Conservation (phyloP, 1,140 invertebrate species). For the Psilanteris sp. region DNA sequence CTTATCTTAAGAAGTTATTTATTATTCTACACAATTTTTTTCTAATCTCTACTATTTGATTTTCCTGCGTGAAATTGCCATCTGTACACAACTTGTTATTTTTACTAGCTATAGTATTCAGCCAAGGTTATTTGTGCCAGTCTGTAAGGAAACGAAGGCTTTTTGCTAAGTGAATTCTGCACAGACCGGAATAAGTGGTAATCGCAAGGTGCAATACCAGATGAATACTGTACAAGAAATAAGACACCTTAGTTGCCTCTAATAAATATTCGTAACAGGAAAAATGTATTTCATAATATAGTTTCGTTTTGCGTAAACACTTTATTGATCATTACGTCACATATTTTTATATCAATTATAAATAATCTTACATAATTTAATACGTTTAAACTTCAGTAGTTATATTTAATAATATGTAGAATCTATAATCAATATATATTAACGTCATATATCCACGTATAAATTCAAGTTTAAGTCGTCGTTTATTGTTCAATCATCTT, state of each 20-base stretch:
- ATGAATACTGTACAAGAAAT: constrained; percentile 8
- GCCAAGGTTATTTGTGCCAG: constrained; percentile 8
- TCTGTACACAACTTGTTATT: constrained; percentile 10
- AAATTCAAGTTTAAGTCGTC: too few relatives aligned
- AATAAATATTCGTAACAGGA: constrained; percentile 1
- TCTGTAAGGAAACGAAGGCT: constrained; percentile 10
- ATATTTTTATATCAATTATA: too few relatives aligned
- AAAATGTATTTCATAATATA: constrained; percentile 3
- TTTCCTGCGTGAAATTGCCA: neutral
- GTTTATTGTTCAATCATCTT: too few relatives aligned
- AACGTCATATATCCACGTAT: too few relatives aligned
- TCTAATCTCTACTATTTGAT: neutral
- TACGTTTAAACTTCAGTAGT: too few relatives aligned
- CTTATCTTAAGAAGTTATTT: too few relatives aligned
- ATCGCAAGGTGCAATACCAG: constrained; percentile 9
- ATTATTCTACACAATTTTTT: too few relatives aligned
- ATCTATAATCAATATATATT: too few relatives aligned
- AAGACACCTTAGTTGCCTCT: constrained; percentile 2
- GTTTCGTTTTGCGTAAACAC: too few relatives aligned
- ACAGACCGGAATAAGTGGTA: constrained; percentile 25
- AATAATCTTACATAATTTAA: too few relatives aligned
- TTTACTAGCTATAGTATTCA: constrained; percentile 9
- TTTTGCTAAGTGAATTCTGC: constrained; percentile 30
- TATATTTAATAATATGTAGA: too few relatives aligned
- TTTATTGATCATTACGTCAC: too few relatives aligned